Percentiles rank a stretch among this genome's conserved stretches.
These are phyloP conservation scores for Rhinoraja longicauda DNA, from an alignment of 2,797 vertebrate genomes.

Conservation along the genomic window DNA sequence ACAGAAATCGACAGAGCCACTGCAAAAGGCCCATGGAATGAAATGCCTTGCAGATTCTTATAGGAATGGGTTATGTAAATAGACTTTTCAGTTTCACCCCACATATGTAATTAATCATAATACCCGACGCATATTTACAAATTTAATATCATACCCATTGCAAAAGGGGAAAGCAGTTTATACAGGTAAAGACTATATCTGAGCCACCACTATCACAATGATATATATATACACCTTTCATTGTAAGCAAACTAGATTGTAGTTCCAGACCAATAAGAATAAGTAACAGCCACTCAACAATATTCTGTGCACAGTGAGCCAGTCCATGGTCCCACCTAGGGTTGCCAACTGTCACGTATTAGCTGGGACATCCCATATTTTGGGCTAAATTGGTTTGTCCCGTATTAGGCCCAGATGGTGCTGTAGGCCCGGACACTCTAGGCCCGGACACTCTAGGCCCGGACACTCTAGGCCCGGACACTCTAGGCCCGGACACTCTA, in stretches of 20 bases:
- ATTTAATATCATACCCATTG: not conserved
- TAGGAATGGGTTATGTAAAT: not conserved
- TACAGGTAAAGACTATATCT: not conserved
- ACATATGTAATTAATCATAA: not conserved
- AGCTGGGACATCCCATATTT: no score
- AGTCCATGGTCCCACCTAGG: not conserved
- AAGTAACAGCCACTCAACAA: not conserved
- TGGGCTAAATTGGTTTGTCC: no score
- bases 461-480: no score
- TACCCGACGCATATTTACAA: not conserved
- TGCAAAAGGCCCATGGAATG: not conserved
- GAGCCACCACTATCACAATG: not conserved
- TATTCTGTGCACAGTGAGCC: no score
- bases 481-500: no score
- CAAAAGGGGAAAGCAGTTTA: not conserved
- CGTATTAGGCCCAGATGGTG: no score
- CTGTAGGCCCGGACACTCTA: no score
- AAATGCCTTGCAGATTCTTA: not conserved
- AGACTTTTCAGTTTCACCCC: not conserved
- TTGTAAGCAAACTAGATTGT: not conserved
- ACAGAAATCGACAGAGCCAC: not conserved
- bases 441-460: no score
- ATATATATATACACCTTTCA: not conserved
- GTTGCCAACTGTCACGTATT: no score
- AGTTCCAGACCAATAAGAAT: not conserved